phyloP scores from a whole-genome alignment of 2,888 invertebrate species.

The Trachelus tabidus region DNA sequence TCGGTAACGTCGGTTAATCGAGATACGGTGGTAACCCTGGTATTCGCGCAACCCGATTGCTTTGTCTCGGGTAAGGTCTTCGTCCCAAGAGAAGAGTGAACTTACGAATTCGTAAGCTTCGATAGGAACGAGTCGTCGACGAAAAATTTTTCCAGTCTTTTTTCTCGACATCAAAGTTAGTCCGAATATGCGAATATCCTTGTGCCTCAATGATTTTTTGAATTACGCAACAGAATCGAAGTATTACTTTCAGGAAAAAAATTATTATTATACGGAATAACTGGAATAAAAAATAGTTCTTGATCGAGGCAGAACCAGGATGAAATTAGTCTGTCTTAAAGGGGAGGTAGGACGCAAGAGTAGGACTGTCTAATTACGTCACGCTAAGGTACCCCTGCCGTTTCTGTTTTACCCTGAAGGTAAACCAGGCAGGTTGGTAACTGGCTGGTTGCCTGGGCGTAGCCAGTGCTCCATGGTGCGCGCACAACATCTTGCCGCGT shows the following conservation, averaged over 20 bases:
- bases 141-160: background rate
- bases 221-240: background rate
- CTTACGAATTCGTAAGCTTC: background rate
- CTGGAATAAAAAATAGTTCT: background rate
- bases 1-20: background rate
- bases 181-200: background rate
- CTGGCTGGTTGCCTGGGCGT: background rate
- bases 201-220: background rate
- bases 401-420: background rate
- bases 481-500: slow-evolving; percentile 20
- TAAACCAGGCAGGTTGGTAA: background rate
- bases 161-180: background rate
- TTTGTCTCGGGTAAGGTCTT: background rate
- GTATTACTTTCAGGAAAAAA: background rate
- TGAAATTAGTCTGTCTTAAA: background rate
- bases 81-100: background rate
- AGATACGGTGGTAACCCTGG: background rate
- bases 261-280: background rate
- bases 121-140: background rate
- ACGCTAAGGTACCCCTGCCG: slow-evolving; percentile 4
- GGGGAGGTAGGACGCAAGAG: background rate
- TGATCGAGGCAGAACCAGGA: background rate
- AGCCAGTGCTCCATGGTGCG: slow-evolving; percentile 6
- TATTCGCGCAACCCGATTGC: background rate
- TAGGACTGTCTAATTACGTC: slow-evolving; percentile 17